A percentile compares a stretch with the other conserved stretches of the same genome.
Evolutionary conservation across 1,140 invertebrate species (phyloP).

Genomic region (Drosophila nigrodunni): DNA sequence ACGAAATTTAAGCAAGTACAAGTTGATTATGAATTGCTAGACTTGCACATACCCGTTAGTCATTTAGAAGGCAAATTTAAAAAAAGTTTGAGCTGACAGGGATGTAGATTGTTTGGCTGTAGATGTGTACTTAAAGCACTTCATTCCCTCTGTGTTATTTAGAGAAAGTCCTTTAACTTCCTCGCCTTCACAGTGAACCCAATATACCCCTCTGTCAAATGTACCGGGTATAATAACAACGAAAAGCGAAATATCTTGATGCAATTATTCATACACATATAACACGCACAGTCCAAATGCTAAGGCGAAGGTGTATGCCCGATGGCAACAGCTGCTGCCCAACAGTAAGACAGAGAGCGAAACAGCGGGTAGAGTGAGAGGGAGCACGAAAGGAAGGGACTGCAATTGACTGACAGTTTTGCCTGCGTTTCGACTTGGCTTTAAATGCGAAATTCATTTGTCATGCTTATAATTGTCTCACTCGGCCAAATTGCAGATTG

Average conservation of each 20-base stretch:
- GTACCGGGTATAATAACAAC: slow-evolving; percentile 15
- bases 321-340: slow-evolving; percentile 62
- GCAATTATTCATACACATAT: slow-evolving; percentile 73
- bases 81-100: too few species aligned
- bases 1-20: slow-evolving; percentile 1
- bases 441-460: slow-evolving; percentile 82
- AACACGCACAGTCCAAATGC: slow-evolving; percentile 34
- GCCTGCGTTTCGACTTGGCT: slow-evolving; percentile 20
- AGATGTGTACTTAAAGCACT: too few species aligned
- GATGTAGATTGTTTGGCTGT: too few species aligned
- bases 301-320: slow-evolving; percentile 69
- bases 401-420: slow-evolving; percentile 69
- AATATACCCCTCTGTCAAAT: too few species aligned
- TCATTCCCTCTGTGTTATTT: too few species aligned
- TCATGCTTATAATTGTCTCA: slow-evolving; percentile 83
- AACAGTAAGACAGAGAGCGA: neutral
- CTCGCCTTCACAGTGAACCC: too few species aligned
- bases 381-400: slow-evolving; percentile 2
- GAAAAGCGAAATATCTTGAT: slow-evolving; percentile 70
- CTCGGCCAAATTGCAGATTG: slow-evolving; percentile 70
- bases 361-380: neutral
- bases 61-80: too few species aligned
- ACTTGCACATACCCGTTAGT: too few species aligned
- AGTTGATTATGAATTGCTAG: too few species aligned
- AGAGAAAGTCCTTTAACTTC: too few species aligned